phyloP scores from a whole-genome alignment of 2,888 invertebrate species.

The Pammene fasciana region DNA sequence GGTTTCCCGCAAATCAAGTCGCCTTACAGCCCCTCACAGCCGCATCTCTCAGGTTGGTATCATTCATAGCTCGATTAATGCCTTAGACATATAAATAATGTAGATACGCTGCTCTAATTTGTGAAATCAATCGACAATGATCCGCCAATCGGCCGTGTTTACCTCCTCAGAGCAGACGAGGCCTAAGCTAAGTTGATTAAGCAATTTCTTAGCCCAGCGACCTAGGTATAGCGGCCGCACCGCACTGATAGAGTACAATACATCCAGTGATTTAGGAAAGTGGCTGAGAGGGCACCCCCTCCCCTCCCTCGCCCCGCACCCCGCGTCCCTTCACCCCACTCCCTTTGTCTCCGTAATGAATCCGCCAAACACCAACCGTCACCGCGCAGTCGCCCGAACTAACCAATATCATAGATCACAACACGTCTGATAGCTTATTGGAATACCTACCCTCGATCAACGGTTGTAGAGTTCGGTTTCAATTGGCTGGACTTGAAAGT shows the following conservation, averaged over 20 bases:
- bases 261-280: constrained; percentile 80
- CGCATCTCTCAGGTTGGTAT: constrained; percentile 84
- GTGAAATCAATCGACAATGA: constrained; percentile 2
- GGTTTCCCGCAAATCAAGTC: constrained; percentile 87
- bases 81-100: too few species aligned
- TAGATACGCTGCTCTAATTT: too few species aligned
- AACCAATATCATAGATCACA: constrained; percentile 69
- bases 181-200: constrained; percentile 37
- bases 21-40: constrained; percentile 85
- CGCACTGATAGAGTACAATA: constrained; percentile 66
- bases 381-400: constrained; percentile 71
- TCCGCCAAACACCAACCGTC: constrained; percentile 79
- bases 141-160: not conserved
- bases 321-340: constrained; percentile 48
- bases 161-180: constrained; percentile 2
- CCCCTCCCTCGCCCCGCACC: constrained; percentile 53
- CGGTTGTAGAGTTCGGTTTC: constrained; percentile 45
- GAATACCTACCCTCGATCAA: constrained; percentile 58
- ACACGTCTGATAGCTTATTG: constrained; percentile 57
- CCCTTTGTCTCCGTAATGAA: constrained; percentile 82
- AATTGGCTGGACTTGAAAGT: constrained; percentile 33
- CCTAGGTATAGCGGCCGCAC: constrained; percentile 41
- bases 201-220: constrained; percentile 32
- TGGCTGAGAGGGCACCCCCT: constrained; percentile 59
- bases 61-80: constrained; percentile 1